Evolutionary conservation across 92 coral and sea anemone species (phyloP).

Genomic region (Palythoa grandis): DNA sequence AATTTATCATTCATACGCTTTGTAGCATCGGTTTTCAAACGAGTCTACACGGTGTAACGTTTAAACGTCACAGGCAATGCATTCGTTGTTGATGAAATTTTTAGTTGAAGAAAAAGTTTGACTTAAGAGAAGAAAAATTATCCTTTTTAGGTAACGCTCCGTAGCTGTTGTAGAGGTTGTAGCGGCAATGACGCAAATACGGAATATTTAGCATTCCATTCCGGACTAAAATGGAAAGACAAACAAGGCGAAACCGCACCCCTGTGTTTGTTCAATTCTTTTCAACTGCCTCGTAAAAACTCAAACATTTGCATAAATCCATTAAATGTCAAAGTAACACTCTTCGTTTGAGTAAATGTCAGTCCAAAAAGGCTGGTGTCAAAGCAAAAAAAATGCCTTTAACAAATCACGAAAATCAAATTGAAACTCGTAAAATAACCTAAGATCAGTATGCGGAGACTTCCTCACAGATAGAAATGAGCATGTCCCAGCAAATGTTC

Average conservation of each 20-base stretch:
- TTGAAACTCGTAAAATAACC: background rate
- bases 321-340: slow-evolving; percentile 38
- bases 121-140: background rate
- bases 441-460: background rate
- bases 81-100: too few species aligned
- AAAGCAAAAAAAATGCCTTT: background rate
- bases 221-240: slow-evolving; percentile 22
- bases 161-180: background rate
- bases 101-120: background rate
- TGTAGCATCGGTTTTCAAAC: too few species aligned
- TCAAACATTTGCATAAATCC: slow-evolving; percentile 50
- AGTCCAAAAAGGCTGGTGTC: slow-evolving; percentile 28
- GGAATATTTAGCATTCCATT: slow-evolving; percentile 37
- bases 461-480: background rate
- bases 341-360: slow-evolving; percentile 24
- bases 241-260: slow-evolving; percentile 30
- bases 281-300: slow-evolving; percentile 44
- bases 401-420: background rate
- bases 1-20: too few species aligned
- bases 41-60: too few species aligned
- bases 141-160: slow-evolving; percentile 26
- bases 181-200: slow-evolving; percentile 28
- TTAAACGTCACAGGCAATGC: too few species aligned
- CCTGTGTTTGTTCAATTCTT: slow-evolving; percentile 30
- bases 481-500: background rate